Evolutionary conservation across 2,888 invertebrate species (phyloP).

Genomic region (Acleris sparsana): DNA sequence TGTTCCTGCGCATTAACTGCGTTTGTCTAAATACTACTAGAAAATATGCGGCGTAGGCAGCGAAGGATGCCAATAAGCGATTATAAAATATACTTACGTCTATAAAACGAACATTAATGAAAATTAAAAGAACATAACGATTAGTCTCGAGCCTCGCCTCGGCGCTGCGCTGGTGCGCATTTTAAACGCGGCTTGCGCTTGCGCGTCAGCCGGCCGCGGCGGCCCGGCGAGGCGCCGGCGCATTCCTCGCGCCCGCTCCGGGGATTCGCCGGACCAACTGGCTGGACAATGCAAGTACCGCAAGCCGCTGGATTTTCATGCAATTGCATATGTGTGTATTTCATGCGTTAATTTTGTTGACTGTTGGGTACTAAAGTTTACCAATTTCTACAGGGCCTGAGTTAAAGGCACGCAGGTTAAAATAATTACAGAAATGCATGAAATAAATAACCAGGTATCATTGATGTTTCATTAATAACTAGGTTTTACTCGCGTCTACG

Average conservation of each 20-base stretch:
- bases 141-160: background rate
- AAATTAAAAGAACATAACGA: background rate
- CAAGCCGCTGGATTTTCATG: slow-evolving; percentile 41
- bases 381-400: too few relatives aligned
- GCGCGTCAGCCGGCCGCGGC: slow-evolving; percentile 1
- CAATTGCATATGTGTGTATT: slow-evolving; percentile 12
- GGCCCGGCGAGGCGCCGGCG: slow-evolving; percentile 1
- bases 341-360: background rate
- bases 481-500: too few relatives aligned
- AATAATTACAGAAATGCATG: too few relatives aligned
- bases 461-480: too few relatives aligned
- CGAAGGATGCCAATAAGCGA: background rate
- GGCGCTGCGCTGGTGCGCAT: background rate
- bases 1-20: background rate
- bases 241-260: slow-evolving; percentile 35
- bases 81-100: background rate
- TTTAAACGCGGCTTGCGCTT: background rate
- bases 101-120: slow-evolving; percentile 1
- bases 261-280: slow-evolving; percentile 40
- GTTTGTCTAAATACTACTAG: background rate
- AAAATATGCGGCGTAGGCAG: background rate
- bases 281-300: slow-evolving; percentile 49
- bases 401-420: too few relatives aligned
- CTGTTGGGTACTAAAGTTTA: too few relatives aligned
- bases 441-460: too few relatives aligned